These are phyloP conservation scores for Anoplolepis gracilipes DNA, from an alignment of 1,140 invertebrate genomes.

Conservation along the genomic window DNA sequence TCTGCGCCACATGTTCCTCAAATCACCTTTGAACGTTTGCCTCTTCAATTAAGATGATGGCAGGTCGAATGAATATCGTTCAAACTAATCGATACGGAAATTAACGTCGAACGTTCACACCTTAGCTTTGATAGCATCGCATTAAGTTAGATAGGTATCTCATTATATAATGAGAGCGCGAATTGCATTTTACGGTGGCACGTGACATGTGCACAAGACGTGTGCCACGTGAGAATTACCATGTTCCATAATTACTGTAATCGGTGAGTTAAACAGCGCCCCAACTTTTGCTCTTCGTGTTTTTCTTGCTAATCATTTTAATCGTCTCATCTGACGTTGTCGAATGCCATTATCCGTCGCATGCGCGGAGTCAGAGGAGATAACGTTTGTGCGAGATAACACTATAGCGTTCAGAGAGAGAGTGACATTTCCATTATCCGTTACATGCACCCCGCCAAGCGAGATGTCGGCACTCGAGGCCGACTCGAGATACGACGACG, in stretches of 20 bases:
- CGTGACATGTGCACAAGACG: background rate
- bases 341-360: constrained; percentile 18
- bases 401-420: constrained; percentile 9
- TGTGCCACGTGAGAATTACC: background rate
- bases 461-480: constrained; percentile 27
- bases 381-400: constrained; percentile 45
- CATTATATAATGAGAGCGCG: constrained; percentile 7
- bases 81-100: constrained; percentile 26
- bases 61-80: constrained; percentile 6
- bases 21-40: constrained; percentile 4
- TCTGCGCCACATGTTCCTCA: background rate
- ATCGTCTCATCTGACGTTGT: background rate
- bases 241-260: background rate
- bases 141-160: constrained; percentile 45
- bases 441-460: constrained; percentile 25
- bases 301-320: constrained; percentile 36
- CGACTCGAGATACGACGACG: constrained; percentile 22
- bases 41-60: constrained; percentile 41
- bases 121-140: constrained; percentile 42
- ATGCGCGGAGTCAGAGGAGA: constrained; percentile 18
- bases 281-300: background rate
- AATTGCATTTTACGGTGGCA: constrained; percentile 29
- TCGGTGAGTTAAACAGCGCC: background rate
- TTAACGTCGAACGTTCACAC: constrained; percentile 22
- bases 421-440: constrained; percentile 58